Conservation (phyloP, 2,797 vertebrate species). For the Sebastes paucispinis region DNA sequence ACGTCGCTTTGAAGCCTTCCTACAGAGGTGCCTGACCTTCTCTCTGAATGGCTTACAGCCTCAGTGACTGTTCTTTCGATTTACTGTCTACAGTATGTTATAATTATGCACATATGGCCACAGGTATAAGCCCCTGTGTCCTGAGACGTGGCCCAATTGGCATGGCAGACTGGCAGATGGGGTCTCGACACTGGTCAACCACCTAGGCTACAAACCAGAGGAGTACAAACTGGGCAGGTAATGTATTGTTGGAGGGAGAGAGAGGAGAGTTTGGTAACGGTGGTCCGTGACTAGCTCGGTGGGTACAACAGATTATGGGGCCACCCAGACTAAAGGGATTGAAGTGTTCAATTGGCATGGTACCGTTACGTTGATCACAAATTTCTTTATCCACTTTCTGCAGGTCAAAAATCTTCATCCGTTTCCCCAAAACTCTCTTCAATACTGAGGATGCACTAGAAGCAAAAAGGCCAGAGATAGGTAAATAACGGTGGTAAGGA, state of each 20-base stretch:
- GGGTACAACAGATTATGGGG: neutral
- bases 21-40: slow-evolving; percentile 85
- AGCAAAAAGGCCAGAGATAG: slow-evolving; percentile 90
- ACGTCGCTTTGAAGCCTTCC: slow-evolving; percentile 92
- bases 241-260: neutral
- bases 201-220: slow-evolving; percentile 94
- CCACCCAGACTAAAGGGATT: neutral
- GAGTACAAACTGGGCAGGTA: slow-evolving; percentile 98
- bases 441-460: slow-evolving; percentile 94
- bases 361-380: neutral
- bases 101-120: neutral
- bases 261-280: neutral
- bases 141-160: slow-evolving; percentile 96
- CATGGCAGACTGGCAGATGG: slow-evolving; percentile 88
- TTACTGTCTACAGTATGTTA: neutral
- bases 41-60: neutral
- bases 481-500: slow-evolving; percentile 71
- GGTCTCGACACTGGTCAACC: slow-evolving; percentile 89
- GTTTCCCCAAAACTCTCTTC: slow-evolving; percentile 96
- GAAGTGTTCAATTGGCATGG: neutral
- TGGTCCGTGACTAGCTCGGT: neutral
- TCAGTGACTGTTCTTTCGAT: neutral
- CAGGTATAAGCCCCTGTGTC: slow-evolving; percentile 97
- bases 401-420: slow-evolving; percentile 98
- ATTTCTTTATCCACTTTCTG: slow-evolving; percentile 5